Conservation (phyloP, 2,113 vertebrate genomes). For the Cebus imitator region DNA sequence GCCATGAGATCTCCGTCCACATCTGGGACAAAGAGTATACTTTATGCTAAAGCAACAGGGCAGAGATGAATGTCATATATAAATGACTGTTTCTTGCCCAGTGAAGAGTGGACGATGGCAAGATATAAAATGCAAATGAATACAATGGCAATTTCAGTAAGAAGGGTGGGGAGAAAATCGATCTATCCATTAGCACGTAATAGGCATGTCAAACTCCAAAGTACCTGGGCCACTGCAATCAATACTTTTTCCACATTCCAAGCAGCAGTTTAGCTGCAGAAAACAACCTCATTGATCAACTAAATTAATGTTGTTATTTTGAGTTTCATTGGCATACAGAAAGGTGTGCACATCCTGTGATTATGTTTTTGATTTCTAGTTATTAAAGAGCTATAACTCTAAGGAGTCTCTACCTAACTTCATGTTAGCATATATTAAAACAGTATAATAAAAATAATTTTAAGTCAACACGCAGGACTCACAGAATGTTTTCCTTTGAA, state of each 20-base stretch:
- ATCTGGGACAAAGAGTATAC: neutral
- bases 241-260: neutral
- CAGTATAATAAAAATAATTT: neutral
- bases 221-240: neutral
- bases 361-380: neutral
- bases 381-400: neutral
- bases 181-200: accelerated
- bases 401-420: neutral
- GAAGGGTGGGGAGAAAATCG: neutral
- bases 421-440: neutral
- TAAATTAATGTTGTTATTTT: neutral
- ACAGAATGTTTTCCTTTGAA: neutral
- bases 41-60: neutral
- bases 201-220: no score
- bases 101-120: neutral
- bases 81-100: neutral
- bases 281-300: neutral
- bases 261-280: neutral
- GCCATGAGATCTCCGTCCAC: neutral
- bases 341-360: neutral
- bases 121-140: neutral
- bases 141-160: neutral
- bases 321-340: neutral
- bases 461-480: neutral
- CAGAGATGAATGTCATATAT: neutral